These are phyloP conservation scores for Gonocerus acuteangulatus DNA, from an alignment of 2,888 invertebrate species.

Conservation along the genomic window DNA sequence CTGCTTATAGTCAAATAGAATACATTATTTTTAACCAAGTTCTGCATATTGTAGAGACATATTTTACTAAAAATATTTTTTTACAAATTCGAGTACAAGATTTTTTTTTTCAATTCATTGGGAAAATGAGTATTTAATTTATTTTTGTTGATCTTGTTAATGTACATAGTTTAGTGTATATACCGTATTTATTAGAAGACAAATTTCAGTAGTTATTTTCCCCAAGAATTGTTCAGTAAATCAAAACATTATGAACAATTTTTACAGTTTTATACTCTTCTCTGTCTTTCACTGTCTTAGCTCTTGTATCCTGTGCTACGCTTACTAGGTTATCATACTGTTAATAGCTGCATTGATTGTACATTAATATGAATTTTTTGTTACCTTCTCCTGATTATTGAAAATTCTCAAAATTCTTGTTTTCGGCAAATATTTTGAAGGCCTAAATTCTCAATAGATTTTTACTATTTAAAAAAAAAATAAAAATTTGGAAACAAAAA, in stretches of 20 bases:
- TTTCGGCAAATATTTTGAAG: constrained; percentile 23
- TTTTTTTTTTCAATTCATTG: neutral
- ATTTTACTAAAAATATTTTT: constrained; percentile 19
- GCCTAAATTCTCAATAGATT: constrained; percentile 4
- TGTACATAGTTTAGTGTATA: constrained; percentile 19
- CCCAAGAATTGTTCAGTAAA: neutral
- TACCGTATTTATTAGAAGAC: constrained; percentile 17
- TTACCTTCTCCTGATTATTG: constrained; percentile 7
- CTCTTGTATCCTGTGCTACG: constrained; percentile 22
- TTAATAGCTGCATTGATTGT: constrained; percentile 9
- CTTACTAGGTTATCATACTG: constrained; percentile 22
- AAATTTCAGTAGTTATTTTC: constrained; percentile 3
- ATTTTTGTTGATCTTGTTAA: neutral
- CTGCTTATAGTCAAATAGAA: neutral
- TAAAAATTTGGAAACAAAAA: neutral
- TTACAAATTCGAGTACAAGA: constrained; percentile 3
- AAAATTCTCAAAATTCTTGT: constrained; percentile 11
- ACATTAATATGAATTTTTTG: constrained; percentile 3
- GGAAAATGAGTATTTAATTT: neutral
- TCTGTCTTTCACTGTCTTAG: constrained; percentile 26
- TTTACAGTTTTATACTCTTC: constrained; percentile 24
- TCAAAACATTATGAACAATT: constrained; percentile 11
- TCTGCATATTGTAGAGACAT: neutral
- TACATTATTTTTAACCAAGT: constrained; percentile 5
- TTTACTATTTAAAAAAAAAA: neutral